Conservation (phyloP, 2,113 vertebrate genomes). For the Taxidea taxus region DNA sequence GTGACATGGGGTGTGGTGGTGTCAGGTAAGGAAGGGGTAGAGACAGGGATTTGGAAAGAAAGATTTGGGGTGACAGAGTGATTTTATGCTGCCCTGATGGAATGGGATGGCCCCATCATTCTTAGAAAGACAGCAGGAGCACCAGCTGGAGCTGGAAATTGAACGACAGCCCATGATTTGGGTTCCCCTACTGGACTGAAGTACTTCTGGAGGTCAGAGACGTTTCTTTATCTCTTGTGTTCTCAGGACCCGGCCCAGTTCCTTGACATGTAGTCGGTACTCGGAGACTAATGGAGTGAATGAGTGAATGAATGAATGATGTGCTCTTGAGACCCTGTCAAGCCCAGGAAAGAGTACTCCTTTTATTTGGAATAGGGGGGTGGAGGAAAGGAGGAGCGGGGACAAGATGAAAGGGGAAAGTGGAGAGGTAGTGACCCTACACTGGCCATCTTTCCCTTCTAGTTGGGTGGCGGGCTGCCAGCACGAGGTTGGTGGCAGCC, state of each 20-base stretch:
- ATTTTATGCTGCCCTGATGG: not conserved
- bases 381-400: not conserved
- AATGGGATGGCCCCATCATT: not conserved
- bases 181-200: not conserved
- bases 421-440: not conserved
- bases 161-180: not conserved
- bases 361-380: not conserved
- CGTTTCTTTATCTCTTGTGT: not conserved
- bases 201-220: not conserved
- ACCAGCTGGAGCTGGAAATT: not conserved
- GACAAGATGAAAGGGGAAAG: not conserved
- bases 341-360: not conserved
- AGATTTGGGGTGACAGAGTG: not conserved
- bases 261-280: not conserved
- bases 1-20: not conserved
- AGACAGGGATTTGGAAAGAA: not conserved
- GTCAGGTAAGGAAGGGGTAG: not conserved
- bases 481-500: slow-evolving; percentile 4
- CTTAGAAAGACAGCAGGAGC: not conserved
- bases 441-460: not conserved
- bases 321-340: not conserved
- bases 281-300: not conserved
- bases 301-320: not conserved
- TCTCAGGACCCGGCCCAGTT: not conserved
- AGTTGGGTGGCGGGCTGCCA: not conserved